Evolutionary conservation across 2,888 invertebrate species (phyloP).

Genomic region (Drosophila yooni): DNA sequence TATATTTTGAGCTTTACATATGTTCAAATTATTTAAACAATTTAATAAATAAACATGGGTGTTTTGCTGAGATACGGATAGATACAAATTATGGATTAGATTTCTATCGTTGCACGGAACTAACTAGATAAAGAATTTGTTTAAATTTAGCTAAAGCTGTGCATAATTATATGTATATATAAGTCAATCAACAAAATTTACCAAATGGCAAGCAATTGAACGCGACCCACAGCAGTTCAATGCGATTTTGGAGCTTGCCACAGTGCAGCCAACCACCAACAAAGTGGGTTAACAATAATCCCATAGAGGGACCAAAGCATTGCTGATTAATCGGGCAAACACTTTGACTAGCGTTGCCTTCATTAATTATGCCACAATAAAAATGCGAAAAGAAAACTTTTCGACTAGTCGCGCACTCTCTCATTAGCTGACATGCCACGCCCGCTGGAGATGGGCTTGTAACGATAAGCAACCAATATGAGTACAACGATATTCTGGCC

Average conservation of each 20-base stretch:
- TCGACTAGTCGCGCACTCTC: slow-evolving; percentile 38
- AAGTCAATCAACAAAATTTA: not conserved
- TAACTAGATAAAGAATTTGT: not conserved
- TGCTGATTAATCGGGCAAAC: slow-evolving; percentile 61
- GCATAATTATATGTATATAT: too few species aligned
- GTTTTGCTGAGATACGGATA: not conserved
- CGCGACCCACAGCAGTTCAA: slow-evolving; percentile 6
- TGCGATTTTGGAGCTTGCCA: not conserved
- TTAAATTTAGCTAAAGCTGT: too few species aligned
- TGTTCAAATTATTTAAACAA: not conserved
- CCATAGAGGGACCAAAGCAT: slow-evolving; percentile 6
- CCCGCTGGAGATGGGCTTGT: slow-evolving; percentile 51
- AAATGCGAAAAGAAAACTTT: slow-evolving; percentile 37
- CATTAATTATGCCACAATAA: slow-evolving; percentile 59
- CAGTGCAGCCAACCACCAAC: not conserved
- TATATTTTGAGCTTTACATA: not conserved
- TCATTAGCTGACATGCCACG: slow-evolving; percentile 69
- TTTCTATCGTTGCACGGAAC: not conserved
- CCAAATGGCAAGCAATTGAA: slow-evolving; percentile 16
- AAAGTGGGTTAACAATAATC: slow-evolving; percentile 14
- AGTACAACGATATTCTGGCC: slow-evolving; percentile 37
- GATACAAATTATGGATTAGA: not conserved
- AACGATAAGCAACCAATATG: slow-evolving; percentile 66
- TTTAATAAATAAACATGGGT: not conserved
- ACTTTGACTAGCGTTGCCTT: slow-evolving; percentile 45